Percentiles rank a stretch among this genome's conserved stretches.
phyloP scores from a whole-genome alignment of 2,888 invertebrate species.

The Eremobia ochroleuca region DNA sequence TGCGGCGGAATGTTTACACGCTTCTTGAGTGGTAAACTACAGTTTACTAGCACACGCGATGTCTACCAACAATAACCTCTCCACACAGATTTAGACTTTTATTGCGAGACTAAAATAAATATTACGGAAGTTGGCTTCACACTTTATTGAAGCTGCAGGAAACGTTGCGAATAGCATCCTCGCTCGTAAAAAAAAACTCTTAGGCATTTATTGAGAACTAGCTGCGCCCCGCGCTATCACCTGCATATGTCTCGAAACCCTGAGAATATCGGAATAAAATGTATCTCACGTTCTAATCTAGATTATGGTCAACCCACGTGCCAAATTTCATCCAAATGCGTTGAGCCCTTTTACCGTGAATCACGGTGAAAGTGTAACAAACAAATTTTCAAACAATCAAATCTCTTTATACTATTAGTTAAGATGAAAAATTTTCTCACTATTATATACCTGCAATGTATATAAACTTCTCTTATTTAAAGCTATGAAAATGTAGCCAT shows the following conservation, averaged over 20 bases:
- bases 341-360: not conserved
- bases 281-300: not conserved
- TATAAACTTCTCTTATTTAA: constrained; percentile 70
- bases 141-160: constrained; percentile 54
- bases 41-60: constrained; percentile 66
- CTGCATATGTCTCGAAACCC: not conserved
- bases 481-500: constrained; percentile 73
- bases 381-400: not conserved
- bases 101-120: constrained; percentile 64
- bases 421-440: constrained; percentile 39
- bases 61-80: constrained; percentile 65
- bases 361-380: not conserved
- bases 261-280: not conserved
- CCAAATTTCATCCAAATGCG: not conserved
- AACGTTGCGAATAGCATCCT: constrained; percentile 51
- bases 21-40: constrained; percentile 60
- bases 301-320: not conserved
- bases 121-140: constrained; percentile 59
- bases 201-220: constrained; percentile 50
- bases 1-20: constrained; percentile 56
- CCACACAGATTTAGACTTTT: constrained; percentile 63
- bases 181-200: constrained; percentile 55
- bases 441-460: constrained; percentile 32
- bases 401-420: not conserved
- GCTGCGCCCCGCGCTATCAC: not conserved